phyloP scores from a whole-genome alignment of 92 coral and sea anemone species.

The Porites rus region DNA sequence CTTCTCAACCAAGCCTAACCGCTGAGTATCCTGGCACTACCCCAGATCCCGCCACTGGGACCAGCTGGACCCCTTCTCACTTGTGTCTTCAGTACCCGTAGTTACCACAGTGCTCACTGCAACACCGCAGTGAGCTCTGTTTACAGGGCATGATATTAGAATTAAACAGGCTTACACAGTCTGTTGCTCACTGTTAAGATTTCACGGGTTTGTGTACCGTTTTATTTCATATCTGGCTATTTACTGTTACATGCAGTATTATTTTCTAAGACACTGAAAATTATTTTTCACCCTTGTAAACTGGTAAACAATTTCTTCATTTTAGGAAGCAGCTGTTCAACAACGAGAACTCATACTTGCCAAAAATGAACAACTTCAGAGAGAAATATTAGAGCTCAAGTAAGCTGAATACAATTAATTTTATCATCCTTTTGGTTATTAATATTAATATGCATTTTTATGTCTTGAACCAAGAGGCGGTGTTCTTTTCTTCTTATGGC shows the following conservation, averaged over 20 bases:
- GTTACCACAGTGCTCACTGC: constrained; percentile 47
- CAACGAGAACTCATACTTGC: constrained; percentile 68
- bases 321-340: constrained; percentile 70
- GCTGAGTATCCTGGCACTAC: constrained; percentile 36
- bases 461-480: too few species aligned
- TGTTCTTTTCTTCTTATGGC: too few species aligned
- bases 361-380: constrained; percentile 72
- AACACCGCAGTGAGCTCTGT: constrained; percentile 18
- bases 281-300: too few species aligned
- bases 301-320: too few species aligned
- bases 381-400: constrained; percentile 75
- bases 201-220: too few species aligned
- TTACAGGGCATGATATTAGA: too few species aligned
- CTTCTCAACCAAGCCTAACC: background rate
- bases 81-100: constrained; percentile 27
- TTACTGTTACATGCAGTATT: too few species aligned
- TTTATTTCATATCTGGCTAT: too few species aligned
- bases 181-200: too few species aligned
- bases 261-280: too few species aligned
- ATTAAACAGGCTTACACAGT: too few species aligned
- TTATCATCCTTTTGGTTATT: background rate
- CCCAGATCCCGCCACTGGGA: constrained; percentile 47
- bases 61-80: constrained; percentile 41
- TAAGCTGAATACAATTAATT: constrained; percentile 16
- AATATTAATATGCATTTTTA: too few species aligned